Evolutionary conservation across 1,140 invertebrate species (phyloP).

Genomic region (Drosophila miranda): DNA sequence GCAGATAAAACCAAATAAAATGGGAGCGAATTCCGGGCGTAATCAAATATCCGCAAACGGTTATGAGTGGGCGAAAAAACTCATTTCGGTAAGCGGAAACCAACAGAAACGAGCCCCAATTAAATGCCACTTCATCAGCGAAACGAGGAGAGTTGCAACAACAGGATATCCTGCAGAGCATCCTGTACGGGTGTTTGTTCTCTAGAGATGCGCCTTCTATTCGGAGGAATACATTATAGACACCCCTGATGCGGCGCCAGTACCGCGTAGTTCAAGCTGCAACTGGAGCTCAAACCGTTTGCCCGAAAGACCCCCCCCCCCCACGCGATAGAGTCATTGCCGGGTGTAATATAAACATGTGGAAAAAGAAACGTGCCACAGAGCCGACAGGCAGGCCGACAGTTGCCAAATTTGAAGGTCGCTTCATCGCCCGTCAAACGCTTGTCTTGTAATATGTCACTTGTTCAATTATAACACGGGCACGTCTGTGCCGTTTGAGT

Average conservation of each 20-base stretch:
- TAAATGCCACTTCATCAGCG: slow-evolving; percentile 22
- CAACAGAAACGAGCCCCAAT: slow-evolving; percentile 41
- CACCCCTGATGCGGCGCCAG: slow-evolving; percentile 7
- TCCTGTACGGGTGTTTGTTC: too few species aligned
- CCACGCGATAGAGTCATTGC: slow-evolving; percentile 9
- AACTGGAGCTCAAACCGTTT: slow-evolving; percentile 47
- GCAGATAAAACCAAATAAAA: slow-evolving; percentile 36
- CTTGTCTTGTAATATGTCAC: too few species aligned
- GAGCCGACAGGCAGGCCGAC: too few species aligned
- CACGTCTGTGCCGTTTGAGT: too few species aligned
- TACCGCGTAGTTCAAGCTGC: background rate
- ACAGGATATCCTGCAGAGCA: background rate
- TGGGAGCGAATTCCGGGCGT: slow-evolving; percentile 16
- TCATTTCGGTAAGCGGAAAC: slow-evolving; percentile 34
- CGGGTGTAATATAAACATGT: slow-evolving; percentile 5
- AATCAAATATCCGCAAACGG: slow-evolving; percentile 27
- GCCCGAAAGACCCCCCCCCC: slow-evolving; percentile 6
- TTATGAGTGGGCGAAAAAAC: slow-evolving; percentile 17
- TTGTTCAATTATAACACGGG: too few species aligned
- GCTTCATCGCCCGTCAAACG: slow-evolving; percentile 42
- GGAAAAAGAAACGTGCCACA: background rate
- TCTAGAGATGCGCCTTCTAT: too few species aligned
- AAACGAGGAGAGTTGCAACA: background rate
- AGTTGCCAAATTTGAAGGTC: slow-evolving; percentile 55
- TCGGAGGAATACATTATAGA: too few species aligned